A percentile compares a stretch with the other conserved stretches of the same genome.
phyloP scores from a whole-genome alignment of 2,113 vertebrate genomes.

The Hipposideros armiger region DNA sequence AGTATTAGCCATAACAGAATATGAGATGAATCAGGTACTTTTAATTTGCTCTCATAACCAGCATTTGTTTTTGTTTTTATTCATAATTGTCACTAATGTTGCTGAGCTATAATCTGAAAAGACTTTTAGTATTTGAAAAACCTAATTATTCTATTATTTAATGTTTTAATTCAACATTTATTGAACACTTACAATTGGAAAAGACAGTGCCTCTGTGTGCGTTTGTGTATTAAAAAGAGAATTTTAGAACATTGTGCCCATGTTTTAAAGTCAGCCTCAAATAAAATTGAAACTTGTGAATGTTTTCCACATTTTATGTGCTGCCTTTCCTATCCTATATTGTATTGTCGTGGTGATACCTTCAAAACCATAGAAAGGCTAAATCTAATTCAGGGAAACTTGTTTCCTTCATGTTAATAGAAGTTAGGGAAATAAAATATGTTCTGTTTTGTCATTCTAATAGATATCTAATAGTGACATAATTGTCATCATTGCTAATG shows the following conservation, averaged over 20 bases:
- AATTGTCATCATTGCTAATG: background rate
- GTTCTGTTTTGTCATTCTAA: slow-evolving; percentile 43
- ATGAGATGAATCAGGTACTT: slow-evolving; percentile 40
- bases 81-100: slow-evolving; percentile 68
- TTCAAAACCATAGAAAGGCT: background rate
- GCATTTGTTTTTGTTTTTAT: slow-evolving; percentile 66
- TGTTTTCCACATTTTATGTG: background rate
- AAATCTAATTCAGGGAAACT: slow-evolving; percentile 19
- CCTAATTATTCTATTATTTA: slow-evolving; percentile 65
- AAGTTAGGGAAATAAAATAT: slow-evolving; percentile 3
- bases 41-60: slow-evolving; percentile 39
- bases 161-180: slow-evolving; percentile 70
- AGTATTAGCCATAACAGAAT: background rate
- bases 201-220: slow-evolving; percentile 33
- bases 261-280: slow-evolving; percentile 59
- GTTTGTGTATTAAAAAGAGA: background rate
- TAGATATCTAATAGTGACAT: background rate
- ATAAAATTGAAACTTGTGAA: slow-evolving; percentile 35
- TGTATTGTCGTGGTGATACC: background rate
- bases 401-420: background rate
- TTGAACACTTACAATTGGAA: slow-evolving; percentile 57
- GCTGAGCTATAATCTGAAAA: slow-evolving; percentile 67
- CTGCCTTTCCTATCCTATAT: background rate
- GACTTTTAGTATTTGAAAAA: slow-evolving; percentile 64
- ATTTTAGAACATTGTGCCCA: slow-evolving; percentile 39